phyloP scores from a whole-genome alignment of 30 jellyfish, hydroid and myxozoan species.

The Hydractinia echinata region DNA sequence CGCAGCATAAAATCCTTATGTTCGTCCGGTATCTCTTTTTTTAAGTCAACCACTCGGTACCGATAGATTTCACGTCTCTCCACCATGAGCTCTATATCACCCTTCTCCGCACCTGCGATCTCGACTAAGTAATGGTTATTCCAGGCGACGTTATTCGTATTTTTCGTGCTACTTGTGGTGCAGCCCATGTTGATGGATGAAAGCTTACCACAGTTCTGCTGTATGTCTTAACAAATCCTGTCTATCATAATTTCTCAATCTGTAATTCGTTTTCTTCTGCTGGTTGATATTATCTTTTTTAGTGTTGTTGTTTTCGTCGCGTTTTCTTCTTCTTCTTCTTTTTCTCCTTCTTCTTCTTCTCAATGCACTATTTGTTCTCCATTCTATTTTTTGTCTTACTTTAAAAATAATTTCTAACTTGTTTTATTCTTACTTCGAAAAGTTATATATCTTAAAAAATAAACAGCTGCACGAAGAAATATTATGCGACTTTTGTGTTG shows the following conservation, averaged over 20 bases:
- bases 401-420: not conserved
- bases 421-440: not conserved
- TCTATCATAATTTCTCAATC: not conserved
- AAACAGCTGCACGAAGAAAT: too few species aligned
- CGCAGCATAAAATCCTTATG: not conserved
- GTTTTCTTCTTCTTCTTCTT: not conserved
- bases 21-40: not conserved
- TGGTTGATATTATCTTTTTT: too few species aligned
- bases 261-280: not conserved
- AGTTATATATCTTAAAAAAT: not conserved
- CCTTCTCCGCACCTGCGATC: constrained; percentile 12
- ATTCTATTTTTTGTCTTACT: not conserved
- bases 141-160: not conserved
- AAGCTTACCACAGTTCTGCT: too few species aligned
- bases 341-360: not conserved
- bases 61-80: constrained; percentile 2
- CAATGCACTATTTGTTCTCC: not conserved
- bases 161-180: not conserved
- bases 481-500: too few species aligned
- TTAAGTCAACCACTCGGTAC: not conserved
- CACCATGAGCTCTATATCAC: not conserved
- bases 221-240: too few species aligned
- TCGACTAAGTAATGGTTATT: not conserved
- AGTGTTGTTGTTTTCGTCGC: too few species aligned
- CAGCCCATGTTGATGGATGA: not conserved